Evolutionary conservation across 2,888 invertebrate species (phyloP), one percentile per base, ranked within the genome.

Genomic region (Euzophera pinguis): DNA sequence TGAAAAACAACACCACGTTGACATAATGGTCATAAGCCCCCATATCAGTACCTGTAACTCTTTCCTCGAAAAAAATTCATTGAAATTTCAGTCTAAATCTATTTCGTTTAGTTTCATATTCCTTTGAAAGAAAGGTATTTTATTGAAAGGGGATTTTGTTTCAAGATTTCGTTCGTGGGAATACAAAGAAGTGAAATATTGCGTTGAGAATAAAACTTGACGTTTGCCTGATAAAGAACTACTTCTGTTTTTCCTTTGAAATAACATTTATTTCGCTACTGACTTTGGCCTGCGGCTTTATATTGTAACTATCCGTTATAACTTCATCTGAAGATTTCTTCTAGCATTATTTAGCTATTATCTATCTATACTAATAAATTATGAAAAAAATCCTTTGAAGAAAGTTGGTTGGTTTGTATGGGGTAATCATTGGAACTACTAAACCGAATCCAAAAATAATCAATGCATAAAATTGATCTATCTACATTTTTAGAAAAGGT

Each of bases 181-280:
- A 75, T 49, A 48, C 37, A 70, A 72, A 71, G 69, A 65, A 63
- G 64, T 72, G 78, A 78, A 73, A 78, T 74, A 78, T 78, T 78
- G 74, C 72, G 59, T 53, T 62, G 66, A 69, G 71, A 75, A 78
- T 74, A 69, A 67, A 67, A 71, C 61, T 59, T 65, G 76, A 76
- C 75, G 73, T 70, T 56, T 59, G 6, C 38, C 13, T 49, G 45
- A 45, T 45, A 45, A 34, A 12, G 16, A 32, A 45, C 45, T 45
- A 43, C 12, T 29, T 7, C 10, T 29, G 13, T 32, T 13, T 45
- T 45, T 22, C 5, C 22, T 22, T 2, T 22, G 22, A 22, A 22
- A 22, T 22, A 22, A 22, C 22, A 22, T 22, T 22, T 22, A 22
- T 22, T 22, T 22, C 22, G 22, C 22, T 22, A 3, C 22, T 5